These are phyloP conservation scores for Lordiphosa stackelbergi DNA, from an alignment of 1,140 invertebrate species.

Conservation along the genomic window DNA sequence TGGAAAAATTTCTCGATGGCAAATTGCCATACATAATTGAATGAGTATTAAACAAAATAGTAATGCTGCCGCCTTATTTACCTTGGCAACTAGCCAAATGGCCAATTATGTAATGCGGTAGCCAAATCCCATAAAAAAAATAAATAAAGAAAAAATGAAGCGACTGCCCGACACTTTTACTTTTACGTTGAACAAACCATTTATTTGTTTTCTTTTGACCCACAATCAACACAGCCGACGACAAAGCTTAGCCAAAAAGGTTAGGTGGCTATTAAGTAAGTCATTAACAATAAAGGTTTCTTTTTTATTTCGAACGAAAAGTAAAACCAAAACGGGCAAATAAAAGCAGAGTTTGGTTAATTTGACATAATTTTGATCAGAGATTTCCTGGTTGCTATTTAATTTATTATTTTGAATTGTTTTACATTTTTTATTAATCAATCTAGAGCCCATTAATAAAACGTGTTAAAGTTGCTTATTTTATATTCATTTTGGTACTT, in stretches of 20 bases:
- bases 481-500: too few species aligned
- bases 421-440: too few species aligned
- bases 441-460: too few species aligned
- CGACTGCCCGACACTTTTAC: conserved; percentile 39
- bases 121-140: conserved; percentile 38
- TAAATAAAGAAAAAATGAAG: conserved; percentile 24
- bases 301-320: conserved; percentile 6
- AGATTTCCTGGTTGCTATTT: too few species aligned
- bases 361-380: too few species aligned
- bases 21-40: conserved; percentile 74
- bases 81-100: conserved; percentile 41
- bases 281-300: conserved; percentile 10
- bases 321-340: too few species aligned
- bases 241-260: conserved; percentile 41
- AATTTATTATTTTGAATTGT: too few species aligned
- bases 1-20: conserved; percentile 65
- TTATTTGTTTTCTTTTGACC: conserved; percentile 43
- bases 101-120: conserved; percentile 62
- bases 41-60: conserved; percentile 39
- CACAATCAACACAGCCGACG: conserved; percentile 6
- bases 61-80: conserved; percentile 39
- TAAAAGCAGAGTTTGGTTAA: too few species aligned
- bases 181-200: conserved; percentile 51
- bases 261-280: conserved; percentile 46
- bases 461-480: too few species aligned